Evolutionary conservation across 2,797 vertebrate genomes (phyloP).

Genomic region (Sphaeramia orbicularis): DNA sequence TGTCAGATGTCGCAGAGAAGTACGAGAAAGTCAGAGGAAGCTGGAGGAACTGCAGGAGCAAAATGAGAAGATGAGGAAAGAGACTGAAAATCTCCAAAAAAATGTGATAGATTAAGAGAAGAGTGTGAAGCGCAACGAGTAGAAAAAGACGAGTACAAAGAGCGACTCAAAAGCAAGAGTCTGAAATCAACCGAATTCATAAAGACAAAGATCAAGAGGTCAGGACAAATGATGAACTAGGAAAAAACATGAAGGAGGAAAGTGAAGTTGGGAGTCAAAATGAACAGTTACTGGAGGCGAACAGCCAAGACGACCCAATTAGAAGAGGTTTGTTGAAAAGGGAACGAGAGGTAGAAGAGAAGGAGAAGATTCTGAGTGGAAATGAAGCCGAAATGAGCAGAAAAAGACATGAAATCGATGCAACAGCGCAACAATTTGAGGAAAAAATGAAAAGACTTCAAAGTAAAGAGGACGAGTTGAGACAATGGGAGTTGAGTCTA

Average conservation of each 20-base stretch:
- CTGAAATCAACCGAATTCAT: constrained; percentile 29
- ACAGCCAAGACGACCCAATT: neutral
- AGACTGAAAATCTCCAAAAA: constrained; percentile 46
- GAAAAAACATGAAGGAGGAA: constrained; percentile 36
- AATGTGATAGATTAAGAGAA: constrained; percentile 53
- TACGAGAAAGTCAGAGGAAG: constrained; percentile 32
- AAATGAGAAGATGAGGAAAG: constrained; percentile 62
- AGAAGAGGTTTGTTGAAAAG: constrained; percentile 27
- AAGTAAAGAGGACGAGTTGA: constrained; percentile 52
- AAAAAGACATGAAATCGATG: neutral
- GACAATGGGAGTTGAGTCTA: constrained; percentile 23
- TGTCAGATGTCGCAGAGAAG: constrained; percentile 32
- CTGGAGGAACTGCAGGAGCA: constrained; percentile 56
- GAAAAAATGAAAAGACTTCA: constrained; percentile 40
- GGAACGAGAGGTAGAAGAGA: constrained; percentile 32
- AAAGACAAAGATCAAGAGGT: constrained; percentile 51
- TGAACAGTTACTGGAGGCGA: constrained; percentile 33
- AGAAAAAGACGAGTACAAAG: constrained; percentile 18
- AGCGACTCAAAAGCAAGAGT: constrained; percentile 43
- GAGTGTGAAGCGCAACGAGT: constrained; percentile 21
- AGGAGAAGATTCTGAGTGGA: constrained; percentile 30
- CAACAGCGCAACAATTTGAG: constrained; percentile 46
- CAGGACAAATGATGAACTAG: constrained; percentile 21
- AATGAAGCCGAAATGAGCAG: constrained; percentile 34
- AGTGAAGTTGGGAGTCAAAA: constrained; percentile 33